Base-by-base conservation (phyloP, 30 jellyfish, hydroid and myxozoan genomes). In the Catostylus mosaicus region DNA sequence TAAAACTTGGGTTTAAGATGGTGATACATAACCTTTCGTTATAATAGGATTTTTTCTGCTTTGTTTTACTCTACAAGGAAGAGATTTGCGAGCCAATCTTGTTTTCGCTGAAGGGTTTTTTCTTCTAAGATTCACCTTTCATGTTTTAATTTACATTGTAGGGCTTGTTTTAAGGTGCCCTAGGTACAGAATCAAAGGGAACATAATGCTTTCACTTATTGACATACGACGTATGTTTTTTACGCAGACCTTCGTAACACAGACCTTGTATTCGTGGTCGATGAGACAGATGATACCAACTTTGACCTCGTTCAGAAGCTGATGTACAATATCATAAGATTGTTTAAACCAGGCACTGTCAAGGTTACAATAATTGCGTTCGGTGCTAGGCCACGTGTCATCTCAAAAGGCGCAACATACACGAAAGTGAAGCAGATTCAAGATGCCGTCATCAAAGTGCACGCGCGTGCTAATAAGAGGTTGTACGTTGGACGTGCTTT, bases 281-380 rank as follows among this genome's bases (percentile, higher is more conserved):
- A 93, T 77, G 84, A 54, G 26, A 73, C 98, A 5, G 93, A 93
- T 37, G 87, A 82, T 26, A 93, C 89, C 31, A 84, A 93, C 83
- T 73, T 93, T 34, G 97, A 88, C 30, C 67, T 93, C n/a, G 73
- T 93, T 34, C 88, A 63, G 66, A 87, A 96, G 30, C 73, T 87
- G 67, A 45, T 93, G 12, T 75, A 60, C 85, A 93, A 93, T 92
- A 72, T 88, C 43, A 48, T 87, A 37, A 77, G 86, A 20, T 63
- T 93, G 46, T 93, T 87, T 72, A 77, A 93, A 68, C 54, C 72
- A 45, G 88, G 77, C 0, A 87, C 56, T 0, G 67, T 88, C 47
- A 56, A 82, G 47, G 70, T 82, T 26, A 80, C 96, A n/a, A 34
- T 83, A 26, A 72, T 93, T 43, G 79, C 77, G 20, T 87, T 69